These are phyloP conservation scores for Neosalanx taihuensis DNA, from an alignment of 2,797 vertebrate species.

Conservation along the genomic window DNA sequence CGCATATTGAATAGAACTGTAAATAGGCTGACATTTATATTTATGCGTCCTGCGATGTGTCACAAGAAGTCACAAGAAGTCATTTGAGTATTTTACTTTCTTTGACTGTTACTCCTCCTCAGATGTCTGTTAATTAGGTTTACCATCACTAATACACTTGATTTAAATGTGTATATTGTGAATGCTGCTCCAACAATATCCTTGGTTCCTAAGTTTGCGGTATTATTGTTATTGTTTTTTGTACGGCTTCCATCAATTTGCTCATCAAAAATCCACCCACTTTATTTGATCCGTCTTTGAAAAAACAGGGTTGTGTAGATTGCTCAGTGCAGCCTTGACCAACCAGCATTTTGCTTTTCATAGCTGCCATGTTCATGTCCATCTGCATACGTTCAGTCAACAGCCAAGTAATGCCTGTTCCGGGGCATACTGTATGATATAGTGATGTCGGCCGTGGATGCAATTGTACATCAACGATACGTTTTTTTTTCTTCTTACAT, in stretches of 20 bases:
- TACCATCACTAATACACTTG: slow-evolving; percentile 50
- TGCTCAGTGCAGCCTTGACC: slow-evolving; percentile 35
- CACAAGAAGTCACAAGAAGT: slow-evolving; percentile 67
- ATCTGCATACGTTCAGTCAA: slow-evolving; percentile 48
- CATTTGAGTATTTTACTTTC: slow-evolving; percentile 60
- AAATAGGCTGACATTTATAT: slow-evolving; percentile 77
- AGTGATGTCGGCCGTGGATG: slow-evolving; percentile 32
- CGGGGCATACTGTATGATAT: slow-evolving; percentile 4
- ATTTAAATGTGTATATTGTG: slow-evolving; percentile 50
- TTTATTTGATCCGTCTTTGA: slow-evolving; percentile 16
- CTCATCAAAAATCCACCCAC: slow-evolving; percentile 24
- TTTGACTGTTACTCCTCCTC: slow-evolving; percentile 76
- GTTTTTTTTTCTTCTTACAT: slow-evolving; percentile 1
- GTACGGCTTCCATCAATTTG: background rate
- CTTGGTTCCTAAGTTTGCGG: slow-evolving; percentile 16
- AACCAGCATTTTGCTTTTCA: slow-evolving; percentile 39
- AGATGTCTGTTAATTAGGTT: slow-evolving; percentile 50
- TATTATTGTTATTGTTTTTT: background rate
- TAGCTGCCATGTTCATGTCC: slow-evolving; percentile 38
- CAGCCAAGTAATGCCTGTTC: slow-evolving; percentile 38
- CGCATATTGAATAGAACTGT: slow-evolving; percentile 73
- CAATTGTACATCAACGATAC: slow-evolving; percentile 18
- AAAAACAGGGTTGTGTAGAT: slow-evolving; percentile 29
- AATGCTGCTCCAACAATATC: slow-evolving; percentile 62
- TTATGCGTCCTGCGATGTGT: slow-evolving; percentile 73